Evolutionary conservation across 2,888 invertebrate genomes (phyloP).

Genomic region (Dicroscelio sp.): DNA sequence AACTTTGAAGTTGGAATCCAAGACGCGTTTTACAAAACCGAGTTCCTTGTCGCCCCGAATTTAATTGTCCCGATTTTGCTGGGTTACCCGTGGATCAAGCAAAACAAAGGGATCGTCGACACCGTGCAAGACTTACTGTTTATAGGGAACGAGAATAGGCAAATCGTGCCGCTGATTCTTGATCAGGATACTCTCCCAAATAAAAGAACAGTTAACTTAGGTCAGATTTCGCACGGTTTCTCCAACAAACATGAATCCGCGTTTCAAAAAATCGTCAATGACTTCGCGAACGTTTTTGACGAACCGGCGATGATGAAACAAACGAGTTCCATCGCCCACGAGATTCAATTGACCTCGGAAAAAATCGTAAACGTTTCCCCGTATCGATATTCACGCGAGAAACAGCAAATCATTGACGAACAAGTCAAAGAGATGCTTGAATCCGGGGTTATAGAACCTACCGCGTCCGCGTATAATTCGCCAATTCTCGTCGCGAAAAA

Average conservation of each 20-base stretch:
- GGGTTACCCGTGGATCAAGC: conserved; percentile 21
- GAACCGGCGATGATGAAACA: conserved; percentile 6
- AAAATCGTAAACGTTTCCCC: background rate
- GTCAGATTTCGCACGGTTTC: background rate
- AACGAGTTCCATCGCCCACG: conserved; percentile 23
- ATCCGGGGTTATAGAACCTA: conserved; percentile 73
- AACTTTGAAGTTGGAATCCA: background rate
- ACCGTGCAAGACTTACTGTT: background rate
- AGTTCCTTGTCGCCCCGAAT: background rate
- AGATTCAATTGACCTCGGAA: background rate
- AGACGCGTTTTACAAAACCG: background rate
- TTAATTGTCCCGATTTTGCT: background rate
- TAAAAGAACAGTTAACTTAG: background rate
- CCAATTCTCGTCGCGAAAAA: conserved; percentile 63
- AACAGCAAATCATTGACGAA: conserved; percentile 4
- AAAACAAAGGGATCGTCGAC: background rate
- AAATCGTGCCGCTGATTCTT: conserved; percentile 7
- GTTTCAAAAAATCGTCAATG: background rate
- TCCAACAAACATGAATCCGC: background rate
- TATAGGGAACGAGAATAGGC: background rate
- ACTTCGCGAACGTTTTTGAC: background rate
- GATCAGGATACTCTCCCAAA: too few relatives aligned
- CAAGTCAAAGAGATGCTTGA: conserved; percentile 78
- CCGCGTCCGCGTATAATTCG: background rate
- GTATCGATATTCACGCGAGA: background rate